Conservation (phyloP, 2,888 invertebrate species). For the Apodemia duryi region DNA sequence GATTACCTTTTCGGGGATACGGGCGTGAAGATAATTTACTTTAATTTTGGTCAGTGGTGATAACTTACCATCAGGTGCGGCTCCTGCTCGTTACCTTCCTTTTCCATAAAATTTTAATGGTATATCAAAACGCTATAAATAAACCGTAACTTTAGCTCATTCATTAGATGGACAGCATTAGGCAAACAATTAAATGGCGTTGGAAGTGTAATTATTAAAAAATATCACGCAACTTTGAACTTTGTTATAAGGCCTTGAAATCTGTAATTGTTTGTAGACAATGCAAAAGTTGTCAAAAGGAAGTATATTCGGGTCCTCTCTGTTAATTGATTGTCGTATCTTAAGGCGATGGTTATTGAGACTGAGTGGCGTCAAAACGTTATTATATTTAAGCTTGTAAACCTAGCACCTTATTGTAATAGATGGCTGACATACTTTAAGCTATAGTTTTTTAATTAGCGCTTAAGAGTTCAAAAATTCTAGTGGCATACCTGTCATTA, state of each 20-base stretch:
- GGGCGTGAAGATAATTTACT: no score
- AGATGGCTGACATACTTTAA: no score
- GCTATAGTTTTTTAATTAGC: no score
- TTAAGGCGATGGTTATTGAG: not conserved
- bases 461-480: no score
- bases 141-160: no score
- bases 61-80: not conserved
- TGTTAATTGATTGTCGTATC: slow-evolving; percentile 8
- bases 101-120: not conserved
- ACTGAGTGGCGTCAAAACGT: not conserved
- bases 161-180: not conserved
- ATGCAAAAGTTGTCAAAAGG: not conserved
- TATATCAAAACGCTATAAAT: not conserved
- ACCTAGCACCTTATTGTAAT: not conserved
- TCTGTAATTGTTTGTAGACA: not conserved
- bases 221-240: not conserved
- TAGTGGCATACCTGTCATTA: no score
- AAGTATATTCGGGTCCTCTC: not conserved
- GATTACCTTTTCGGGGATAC: no score
- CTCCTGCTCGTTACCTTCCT: not conserved
- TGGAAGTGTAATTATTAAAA: not conserved
- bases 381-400: not conserved
- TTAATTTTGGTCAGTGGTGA: no score
- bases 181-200: not conserved
- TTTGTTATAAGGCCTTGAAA: not conserved